Evolutionary conservation across 2,797 vertebrate genomes (phyloP).

Genomic region (Molossus molossus): DNA sequence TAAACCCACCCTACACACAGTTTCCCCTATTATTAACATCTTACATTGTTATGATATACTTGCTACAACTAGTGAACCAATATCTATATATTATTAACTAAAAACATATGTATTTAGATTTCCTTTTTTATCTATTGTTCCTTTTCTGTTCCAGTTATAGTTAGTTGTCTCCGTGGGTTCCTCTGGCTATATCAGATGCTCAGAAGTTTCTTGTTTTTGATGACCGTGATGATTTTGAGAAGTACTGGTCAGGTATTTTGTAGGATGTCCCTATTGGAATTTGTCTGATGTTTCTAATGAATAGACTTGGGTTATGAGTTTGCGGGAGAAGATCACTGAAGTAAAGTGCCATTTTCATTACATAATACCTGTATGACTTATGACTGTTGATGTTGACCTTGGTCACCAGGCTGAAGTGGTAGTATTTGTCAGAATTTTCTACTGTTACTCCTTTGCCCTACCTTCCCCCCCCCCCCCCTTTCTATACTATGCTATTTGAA

Average conservation of each 20-base stretch:
- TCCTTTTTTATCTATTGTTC: neutral
- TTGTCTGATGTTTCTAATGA: too few relatives aligned
- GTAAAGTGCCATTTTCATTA: too few relatives aligned
- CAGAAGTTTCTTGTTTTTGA: conserved; percentile 39
- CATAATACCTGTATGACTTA: neutral
- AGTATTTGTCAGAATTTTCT: neutral
- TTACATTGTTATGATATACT: conserved; percentile 29
- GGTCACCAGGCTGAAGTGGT: neutral
- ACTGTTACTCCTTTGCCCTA: neutral
- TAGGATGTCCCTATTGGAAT: too few relatives aligned
- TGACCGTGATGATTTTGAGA: neutral
- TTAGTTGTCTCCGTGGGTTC: neutral
- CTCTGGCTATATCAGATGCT: neutral
- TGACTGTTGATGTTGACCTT: neutral
- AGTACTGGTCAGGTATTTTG: too few relatives aligned
- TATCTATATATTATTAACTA: neutral
- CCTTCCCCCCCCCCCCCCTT: too few relatives aligned
- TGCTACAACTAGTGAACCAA: neutral
- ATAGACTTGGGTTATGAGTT: neutral
- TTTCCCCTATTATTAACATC: neutral
- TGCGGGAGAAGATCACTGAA: neutral
- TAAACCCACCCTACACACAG: neutral
- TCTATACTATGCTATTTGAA: neutral
- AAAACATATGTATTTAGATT: conserved; percentile 5
- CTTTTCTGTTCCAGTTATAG: neutral